Evolutionary conservation across 2,797 vertebrate genomes (phyloP).

Genomic region (Echeneis naucrates): DNA sequence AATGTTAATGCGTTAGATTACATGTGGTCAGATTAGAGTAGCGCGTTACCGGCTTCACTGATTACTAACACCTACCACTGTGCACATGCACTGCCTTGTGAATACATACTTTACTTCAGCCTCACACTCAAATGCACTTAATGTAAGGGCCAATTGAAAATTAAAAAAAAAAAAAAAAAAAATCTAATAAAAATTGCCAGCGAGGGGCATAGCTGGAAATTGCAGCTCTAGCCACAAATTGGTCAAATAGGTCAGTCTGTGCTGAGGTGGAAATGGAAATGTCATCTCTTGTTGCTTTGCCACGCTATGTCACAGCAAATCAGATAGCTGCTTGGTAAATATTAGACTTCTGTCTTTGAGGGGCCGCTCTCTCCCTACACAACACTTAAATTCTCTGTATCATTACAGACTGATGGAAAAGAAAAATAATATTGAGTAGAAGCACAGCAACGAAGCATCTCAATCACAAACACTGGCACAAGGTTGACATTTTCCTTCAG

Average conservation of each 20-base stretch:
- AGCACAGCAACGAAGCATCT: slow-evolving; percentile 65
- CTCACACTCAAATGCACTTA: slow-evolving; percentile 43
- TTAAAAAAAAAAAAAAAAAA: slow-evolving; percentile 26
- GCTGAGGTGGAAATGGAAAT: slow-evolving; percentile 52
- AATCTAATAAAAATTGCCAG: slow-evolving; percentile 39
- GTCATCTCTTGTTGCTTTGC: slow-evolving; percentile 47
- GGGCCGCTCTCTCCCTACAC: slow-evolving; percentile 9
- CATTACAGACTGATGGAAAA: slow-evolving; percentile 12
- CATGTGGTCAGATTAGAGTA: no score
- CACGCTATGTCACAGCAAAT: slow-evolving; percentile 18
- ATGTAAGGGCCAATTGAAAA: slow-evolving; percentile 58
- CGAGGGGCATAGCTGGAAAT: slow-evolving; percentile 40
- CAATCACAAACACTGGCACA: slow-evolving; percentile 68
- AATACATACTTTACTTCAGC: slow-evolving; percentile 42
- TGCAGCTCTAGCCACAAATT: slow-evolving; percentile 37
- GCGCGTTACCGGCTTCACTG: no score
- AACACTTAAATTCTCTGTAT: slow-evolving; percentile 8
- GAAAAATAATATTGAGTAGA: slow-evolving; percentile 42
- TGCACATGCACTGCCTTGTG: slow-evolving; percentile 35
- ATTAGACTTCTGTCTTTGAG: slow-evolving; percentile 36
- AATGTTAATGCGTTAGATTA: no score
- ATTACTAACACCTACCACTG: slow-evolving; percentile 38
- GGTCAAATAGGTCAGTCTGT: slow-evolving; percentile 39
- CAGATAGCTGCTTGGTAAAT: slow-evolving; percentile 46
- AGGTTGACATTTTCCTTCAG: slow-evolving; percentile 69